These are phyloP conservation scores for Melinopterus prodromus DNA, from an alignment of 2,888 invertebrate genomes.

Conservation along the genomic window DNA sequence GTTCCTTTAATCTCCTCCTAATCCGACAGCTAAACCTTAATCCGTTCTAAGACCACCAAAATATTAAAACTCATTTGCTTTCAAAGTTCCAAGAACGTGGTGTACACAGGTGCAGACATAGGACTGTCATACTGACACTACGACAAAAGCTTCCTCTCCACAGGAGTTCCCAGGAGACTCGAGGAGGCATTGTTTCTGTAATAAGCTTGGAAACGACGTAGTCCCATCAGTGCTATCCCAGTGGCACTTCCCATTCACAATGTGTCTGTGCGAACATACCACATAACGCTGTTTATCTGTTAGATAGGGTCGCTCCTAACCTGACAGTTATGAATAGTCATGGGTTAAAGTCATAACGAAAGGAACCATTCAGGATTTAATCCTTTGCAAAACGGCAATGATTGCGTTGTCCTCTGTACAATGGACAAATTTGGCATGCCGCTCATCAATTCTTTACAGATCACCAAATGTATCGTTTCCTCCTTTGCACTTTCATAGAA, in stretches of 20 bases:
- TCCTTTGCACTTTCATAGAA: no score
- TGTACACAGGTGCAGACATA: not conserved
- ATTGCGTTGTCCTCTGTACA: not conserved
- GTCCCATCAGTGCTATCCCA: not conserved
- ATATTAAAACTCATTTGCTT: conserved; percentile 4
- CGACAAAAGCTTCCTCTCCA: not conserved
- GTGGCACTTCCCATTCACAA: not conserved
- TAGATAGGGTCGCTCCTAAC: not conserved
- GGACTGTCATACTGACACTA: not conserved
- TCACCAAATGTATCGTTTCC: not conserved
- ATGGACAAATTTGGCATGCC: not conserved
- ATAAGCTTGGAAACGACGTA: not conserved
- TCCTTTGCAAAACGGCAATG: not conserved
- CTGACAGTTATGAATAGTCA: not conserved
- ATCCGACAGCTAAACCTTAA: not conserved
- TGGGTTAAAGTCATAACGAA: not conserved
- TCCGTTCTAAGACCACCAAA: not conserved
- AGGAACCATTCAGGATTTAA: not conserved
- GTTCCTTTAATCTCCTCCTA: not conserved
- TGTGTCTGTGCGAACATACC: not conserved
- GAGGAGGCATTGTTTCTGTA: not conserved
- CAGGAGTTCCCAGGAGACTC: not conserved
- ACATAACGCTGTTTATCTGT: not conserved
- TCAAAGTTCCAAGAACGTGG: not conserved
- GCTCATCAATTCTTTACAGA: not conserved